phyloP scores from a whole-genome alignment of 2,113 vertebrate species.

The Periophthalmodon schlosseri region DNA sequence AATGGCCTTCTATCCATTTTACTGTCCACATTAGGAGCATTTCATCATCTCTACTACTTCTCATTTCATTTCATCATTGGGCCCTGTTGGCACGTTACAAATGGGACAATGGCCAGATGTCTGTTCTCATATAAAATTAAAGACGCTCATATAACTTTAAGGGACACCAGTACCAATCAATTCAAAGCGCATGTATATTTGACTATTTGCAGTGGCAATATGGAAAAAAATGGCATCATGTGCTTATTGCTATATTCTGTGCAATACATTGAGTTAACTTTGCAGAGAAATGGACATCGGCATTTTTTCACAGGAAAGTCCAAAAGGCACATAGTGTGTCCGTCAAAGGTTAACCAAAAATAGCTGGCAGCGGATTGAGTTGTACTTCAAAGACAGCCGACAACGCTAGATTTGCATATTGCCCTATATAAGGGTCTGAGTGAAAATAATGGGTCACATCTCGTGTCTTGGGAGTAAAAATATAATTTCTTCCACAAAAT shows the following conservation, averaged over 20 bases:
- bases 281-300: conserved; percentile 23
- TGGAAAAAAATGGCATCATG: conserved; percentile 23
- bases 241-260: background rate
- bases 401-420: conserved; percentile 57
- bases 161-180: conserved; percentile 25
- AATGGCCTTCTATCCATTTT: conserved; percentile 29
- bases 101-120: conserved; percentile 25
- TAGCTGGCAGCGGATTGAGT: conserved; percentile 34
- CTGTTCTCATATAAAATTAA: conserved; percentile 41
- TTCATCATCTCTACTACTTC: conserved; percentile 34
- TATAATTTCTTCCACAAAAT: conserved; percentile 21
- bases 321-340: conserved; percentile 19
- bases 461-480: conserved; percentile 37
- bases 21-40: conserved; percentile 40
- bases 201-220: conserved; percentile 29
- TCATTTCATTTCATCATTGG: conserved; percentile 30
- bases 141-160: conserved; percentile 36
- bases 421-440: conserved; percentile 36
- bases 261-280: conserved; percentile 34
- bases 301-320: conserved; percentile 38
- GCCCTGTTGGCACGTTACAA: background rate
- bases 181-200: conserved; percentile 18
- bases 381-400: conserved; percentile 63
- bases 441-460: conserved; percentile 40
- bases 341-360: conserved; percentile 66